These are phyloP conservation scores for Drosophila mayri DNA, from an alignment of 1,140 invertebrate genomes.

Conservation along the genomic window DNA sequence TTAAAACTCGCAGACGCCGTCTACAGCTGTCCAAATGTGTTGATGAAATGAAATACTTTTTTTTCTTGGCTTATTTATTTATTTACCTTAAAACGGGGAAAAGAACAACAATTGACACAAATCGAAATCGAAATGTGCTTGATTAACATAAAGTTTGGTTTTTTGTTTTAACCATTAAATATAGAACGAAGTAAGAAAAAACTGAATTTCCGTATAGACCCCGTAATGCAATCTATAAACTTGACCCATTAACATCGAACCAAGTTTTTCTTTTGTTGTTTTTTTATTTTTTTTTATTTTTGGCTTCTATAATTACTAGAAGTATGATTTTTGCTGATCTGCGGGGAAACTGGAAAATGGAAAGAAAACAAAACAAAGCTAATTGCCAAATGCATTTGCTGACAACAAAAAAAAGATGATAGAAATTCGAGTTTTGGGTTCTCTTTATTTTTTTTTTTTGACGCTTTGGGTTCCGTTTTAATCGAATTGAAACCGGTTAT, in stretches of 20 bases:
- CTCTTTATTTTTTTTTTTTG: conserved; percentile 37
- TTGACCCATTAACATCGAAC: conserved; percentile 75
- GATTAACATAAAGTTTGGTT: conserved; percentile 34
- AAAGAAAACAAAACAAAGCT: conserved; percentile 38
- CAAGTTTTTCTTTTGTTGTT: conserved; percentile 2
- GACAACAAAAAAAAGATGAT: conserved; percentile 38
- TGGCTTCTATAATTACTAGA: conserved; percentile 39
- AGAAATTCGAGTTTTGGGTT: conserved; percentile 37
- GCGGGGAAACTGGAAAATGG: conserved; percentile 9
- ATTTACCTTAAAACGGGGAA: conserved; percentile 1
- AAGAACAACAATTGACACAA: conserved; percentile 28
- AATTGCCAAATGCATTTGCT: conserved; percentile 56
- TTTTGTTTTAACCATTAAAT: conserved; percentile 29
- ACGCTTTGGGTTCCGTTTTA: conserved; percentile 59
- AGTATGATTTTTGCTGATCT: conserved; percentile 67
- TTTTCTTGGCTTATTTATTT: conserved; percentile 35
- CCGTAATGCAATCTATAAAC: conserved; percentile 79
- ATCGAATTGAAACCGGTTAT: conserved; percentile 77
- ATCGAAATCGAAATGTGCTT: conserved; percentile 50
- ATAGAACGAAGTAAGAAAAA: conserved; percentile 26
- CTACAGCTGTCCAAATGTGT: conserved; percentile 47
- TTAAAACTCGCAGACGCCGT: conserved; percentile 34
- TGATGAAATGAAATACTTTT: conserved; percentile 21
- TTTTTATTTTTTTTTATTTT: not conserved
- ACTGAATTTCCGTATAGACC: conserved; percentile 36